Percentiles rank a stretch among this genome's conserved stretches.
Evolutionary conservation across 2,888 invertebrate species (phyloP).

Genomic region (Achlya flavicornis): DNA sequence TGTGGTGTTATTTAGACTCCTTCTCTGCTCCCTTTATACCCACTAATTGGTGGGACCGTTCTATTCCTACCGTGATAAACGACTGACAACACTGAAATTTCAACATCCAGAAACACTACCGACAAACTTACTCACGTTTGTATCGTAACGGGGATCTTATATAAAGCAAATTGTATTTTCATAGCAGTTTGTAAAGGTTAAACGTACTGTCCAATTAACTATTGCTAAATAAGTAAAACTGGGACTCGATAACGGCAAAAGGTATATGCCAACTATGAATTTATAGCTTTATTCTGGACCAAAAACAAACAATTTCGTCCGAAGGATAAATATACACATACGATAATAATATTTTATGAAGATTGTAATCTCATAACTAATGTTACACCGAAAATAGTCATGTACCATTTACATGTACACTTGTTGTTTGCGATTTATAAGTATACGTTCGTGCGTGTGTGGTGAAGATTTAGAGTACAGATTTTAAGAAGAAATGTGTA

Average conservation of each 20-base stretch:
- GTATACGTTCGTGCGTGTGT: constrained; percentile 14
- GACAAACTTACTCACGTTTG: constrained; percentile 21
- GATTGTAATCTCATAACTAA: constrained; percentile 25
- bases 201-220: constrained; percentile 52
- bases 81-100: constrained; percentile 32
- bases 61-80: constrained; percentile 40
- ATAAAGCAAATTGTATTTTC: constrained; percentile 47
- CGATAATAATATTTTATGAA: constrained; percentile 28
- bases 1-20: constrained; percentile 31
- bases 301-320: constrained; percentile 32
- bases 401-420: constrained; percentile 2
- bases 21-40: constrained; percentile 42
- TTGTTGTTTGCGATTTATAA: constrained; percentile 19
- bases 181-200: constrained; percentile 46
- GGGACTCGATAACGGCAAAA: constrained; percentile 35
- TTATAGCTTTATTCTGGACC: constrained; percentile 34
- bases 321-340: constrained; percentile 25
- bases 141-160: constrained; percentile 41
- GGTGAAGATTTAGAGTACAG: constrained; percentile 13
- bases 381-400: constrained; percentile 22
- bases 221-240: constrained; percentile 48
- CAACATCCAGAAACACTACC: constrained; percentile 28
- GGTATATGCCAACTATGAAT: constrained; percentile 25
- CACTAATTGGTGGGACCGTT: constrained; percentile 40
- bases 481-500: constrained; percentile 16